phyloP scores from a whole-genome alignment of 2,113 vertebrate genomes.

The Ageneiosus marmoratus region DNA sequence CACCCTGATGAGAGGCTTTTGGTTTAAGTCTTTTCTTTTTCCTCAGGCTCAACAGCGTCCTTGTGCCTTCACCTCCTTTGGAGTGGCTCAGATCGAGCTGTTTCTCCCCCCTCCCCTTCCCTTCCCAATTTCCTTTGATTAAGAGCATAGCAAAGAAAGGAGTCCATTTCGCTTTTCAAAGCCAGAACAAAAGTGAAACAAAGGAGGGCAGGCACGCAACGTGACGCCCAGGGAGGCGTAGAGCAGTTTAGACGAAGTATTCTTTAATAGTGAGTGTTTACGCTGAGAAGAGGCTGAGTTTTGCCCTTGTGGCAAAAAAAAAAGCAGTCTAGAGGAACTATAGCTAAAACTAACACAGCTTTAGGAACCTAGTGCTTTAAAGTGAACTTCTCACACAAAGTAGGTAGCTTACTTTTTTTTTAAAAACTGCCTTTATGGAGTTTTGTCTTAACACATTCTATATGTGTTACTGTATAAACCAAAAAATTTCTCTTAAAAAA shows the following conservation, averaged over 20 bases:
- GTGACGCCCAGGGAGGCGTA: constrained; percentile 6
- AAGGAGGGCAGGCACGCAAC: constrained; percentile 24
- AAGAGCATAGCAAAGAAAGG: constrained; percentile 24
- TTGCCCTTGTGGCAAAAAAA: constrained; percentile 12
- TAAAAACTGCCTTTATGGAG: background rate
- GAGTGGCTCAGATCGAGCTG: background rate
- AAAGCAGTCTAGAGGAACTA: background rate
- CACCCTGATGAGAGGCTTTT: constrained; percentile 26
- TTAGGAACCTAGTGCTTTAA: background rate
- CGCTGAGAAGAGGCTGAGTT: background rate
- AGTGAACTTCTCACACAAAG: background rate
- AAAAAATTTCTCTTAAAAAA: no score
- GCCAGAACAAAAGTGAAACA: constrained; percentile 35
- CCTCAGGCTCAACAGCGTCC: constrained; percentile 27
- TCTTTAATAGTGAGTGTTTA: constrained; percentile 4
- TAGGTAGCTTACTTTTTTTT: background rate
- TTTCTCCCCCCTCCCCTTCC: background rate
- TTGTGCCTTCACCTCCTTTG: constrained; percentile 26
- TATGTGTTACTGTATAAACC: no score
- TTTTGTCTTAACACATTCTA: background rate
- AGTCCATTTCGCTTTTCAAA: constrained; percentile 38
- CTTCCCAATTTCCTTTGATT: constrained; percentile 36
- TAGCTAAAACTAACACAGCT: background rate
- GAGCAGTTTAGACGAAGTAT: constrained; percentile 2
- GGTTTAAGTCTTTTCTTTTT: constrained; percentile 17